phyloP scores from a whole-genome alignment of 2,888 invertebrate species.

The Cryptocephalus primarius region DNA sequence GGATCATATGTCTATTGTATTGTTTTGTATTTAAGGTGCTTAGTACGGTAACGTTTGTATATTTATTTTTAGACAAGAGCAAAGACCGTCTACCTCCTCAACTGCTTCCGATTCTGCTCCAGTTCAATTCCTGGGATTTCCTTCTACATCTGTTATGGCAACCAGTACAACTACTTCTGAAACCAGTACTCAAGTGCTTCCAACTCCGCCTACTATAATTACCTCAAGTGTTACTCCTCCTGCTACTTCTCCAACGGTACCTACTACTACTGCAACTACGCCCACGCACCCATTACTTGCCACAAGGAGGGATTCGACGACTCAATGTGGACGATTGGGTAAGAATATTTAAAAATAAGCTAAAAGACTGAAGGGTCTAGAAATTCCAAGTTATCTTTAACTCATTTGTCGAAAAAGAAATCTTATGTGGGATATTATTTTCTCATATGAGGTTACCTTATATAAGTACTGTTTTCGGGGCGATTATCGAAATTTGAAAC shows the following conservation, averaged over 20 bases:
- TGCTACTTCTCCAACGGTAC: slow-evolving; percentile 56
- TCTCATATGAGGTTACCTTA: no score
- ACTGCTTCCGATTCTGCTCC: slow-evolving; percentile 62
- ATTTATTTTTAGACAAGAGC: slow-evolving; percentile 40
- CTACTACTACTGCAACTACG: slow-evolving; percentile 37
- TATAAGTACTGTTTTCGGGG: no score
- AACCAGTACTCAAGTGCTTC: slow-evolving; percentile 50
- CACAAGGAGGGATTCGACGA: slow-evolving; percentile 69
- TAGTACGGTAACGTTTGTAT: background rate
- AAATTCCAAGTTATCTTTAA: no score
- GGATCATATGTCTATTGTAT: no score
- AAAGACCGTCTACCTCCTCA: slow-evolving; percentile 61
- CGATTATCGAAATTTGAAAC: no score
- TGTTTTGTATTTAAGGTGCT: background rate
- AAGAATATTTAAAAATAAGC: background rate
- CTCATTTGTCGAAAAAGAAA: no score
- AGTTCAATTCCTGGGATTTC: slow-evolving; percentile 13
- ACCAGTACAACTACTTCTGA: slow-evolving; percentile 31
- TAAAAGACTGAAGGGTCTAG: no score
- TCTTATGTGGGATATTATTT: no score
- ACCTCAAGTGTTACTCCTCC: slow-evolving; percentile 77
- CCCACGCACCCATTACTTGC: slow-evolving; percentile 42
- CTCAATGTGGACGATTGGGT: slow-evolving; percentile 62
- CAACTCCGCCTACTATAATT: slow-evolving; percentile 62
- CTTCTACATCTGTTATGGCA: slow-evolving; percentile 10